Evolutionary conservation across 30 jellyfish, hydroid and myxozoan species (phyloP).

Genomic region (Chrysaora quinquecirrha): DNA sequence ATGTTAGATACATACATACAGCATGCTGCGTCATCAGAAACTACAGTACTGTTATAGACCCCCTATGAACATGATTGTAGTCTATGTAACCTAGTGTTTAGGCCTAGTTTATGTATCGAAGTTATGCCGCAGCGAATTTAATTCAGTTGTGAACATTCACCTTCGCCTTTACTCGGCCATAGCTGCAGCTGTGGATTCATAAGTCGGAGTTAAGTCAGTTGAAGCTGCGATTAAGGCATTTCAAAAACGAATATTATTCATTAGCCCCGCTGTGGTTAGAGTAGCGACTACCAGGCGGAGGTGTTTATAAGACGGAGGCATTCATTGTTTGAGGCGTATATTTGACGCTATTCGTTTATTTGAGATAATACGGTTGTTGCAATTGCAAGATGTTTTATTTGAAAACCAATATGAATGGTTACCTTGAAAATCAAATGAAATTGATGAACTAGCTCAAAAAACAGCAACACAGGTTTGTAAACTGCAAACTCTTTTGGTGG

Average conservation of each 20-base stretch:
- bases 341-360: too few relatives aligned
- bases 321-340: neutral
- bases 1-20: neutral
- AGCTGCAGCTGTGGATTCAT: too few relatives aligned
- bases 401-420: neutral
- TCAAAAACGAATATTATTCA: too few relatives aligned
- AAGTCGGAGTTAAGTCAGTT: too few relatives aligned
- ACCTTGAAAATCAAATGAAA: constrained; percentile 94
- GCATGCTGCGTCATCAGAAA: neutral
- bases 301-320: neutral
- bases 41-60: neutral
- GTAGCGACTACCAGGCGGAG: neutral
- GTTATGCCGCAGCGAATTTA: neutral
- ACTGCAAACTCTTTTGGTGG: constrained; percentile 74
- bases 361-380: neutral
- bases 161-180: too few relatives aligned
- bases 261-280: too few relatives aligned
- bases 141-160: too few relatives aligned
- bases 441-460: constrained; percentile 76
- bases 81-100: neutral
- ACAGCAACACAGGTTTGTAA: constrained; percentile 83
- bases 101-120: neutral
- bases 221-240: too few relatives aligned
- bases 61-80: neutral
- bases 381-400: neutral